Evolutionary conservation across 2,888 invertebrate genomes (phyloP).

Genomic region (Ischnus inquisitorius): DNA sequence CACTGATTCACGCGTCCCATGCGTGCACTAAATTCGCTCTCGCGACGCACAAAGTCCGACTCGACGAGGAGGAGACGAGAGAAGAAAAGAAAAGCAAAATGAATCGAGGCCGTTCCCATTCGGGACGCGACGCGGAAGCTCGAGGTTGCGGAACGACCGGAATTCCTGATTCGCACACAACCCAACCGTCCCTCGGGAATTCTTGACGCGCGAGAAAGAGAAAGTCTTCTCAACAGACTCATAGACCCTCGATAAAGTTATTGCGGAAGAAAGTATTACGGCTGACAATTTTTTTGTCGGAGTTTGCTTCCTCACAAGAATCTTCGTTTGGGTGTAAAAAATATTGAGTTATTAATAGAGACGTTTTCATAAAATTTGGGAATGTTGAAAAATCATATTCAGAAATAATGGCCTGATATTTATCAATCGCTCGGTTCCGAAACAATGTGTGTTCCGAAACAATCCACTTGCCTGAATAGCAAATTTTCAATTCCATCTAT

Average conservation of each 20-base stretch:
- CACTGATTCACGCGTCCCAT: constrained; percentile 22
- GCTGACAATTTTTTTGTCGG: neutral
- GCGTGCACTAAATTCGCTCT: constrained; percentile 3
- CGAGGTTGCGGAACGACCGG: constrained; percentile 28
- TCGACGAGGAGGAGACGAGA: neutral
- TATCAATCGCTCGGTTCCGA: too few relatives aligned
- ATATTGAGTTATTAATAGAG: neutral
- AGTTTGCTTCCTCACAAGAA: too few relatives aligned
- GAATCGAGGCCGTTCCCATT: constrained; percentile 42
- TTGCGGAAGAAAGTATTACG: neutral
- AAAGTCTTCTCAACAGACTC: neutral
- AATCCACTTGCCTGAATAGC: too few relatives aligned
- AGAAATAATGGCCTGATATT: neutral
- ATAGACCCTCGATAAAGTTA: neutral
- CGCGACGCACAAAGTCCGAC: neutral
- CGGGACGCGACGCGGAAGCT: constrained; percentile 32
- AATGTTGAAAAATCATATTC: neutral
- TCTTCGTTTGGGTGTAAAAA: neutral
- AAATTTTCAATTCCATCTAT: too few relatives aligned
- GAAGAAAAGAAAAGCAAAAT: constrained; percentile 23
- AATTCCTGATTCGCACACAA: constrained; percentile 37
- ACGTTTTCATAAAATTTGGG: too few relatives aligned
- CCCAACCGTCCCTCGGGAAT: constrained; percentile 4
- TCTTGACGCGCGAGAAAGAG: constrained; percentile 4
- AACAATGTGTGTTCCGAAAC: too few relatives aligned